Conservation (phyloP, 2,888 invertebrate genomes). For the Lasioglossum calceatum region DNA sequence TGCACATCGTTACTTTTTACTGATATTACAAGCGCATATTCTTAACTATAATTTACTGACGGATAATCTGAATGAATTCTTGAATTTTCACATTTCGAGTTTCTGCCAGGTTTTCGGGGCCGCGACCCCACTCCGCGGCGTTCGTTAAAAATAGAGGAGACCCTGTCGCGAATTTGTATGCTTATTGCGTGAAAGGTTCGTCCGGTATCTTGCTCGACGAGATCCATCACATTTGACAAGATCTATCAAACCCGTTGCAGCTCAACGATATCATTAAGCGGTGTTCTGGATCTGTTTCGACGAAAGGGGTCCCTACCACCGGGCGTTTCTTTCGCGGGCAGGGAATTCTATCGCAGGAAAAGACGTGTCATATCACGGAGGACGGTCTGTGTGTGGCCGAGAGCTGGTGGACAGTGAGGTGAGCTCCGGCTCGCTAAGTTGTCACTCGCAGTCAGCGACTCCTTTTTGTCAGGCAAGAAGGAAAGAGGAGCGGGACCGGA, state of each 20-base stretch:
- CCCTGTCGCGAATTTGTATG: slow-evolving; percentile 26
- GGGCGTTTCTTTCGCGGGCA: slow-evolving; percentile 66
- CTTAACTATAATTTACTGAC: no score
- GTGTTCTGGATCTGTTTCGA: slow-evolving; percentile 48
- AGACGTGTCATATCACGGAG: slow-evolving; percentile 73
- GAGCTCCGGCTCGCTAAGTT: slow-evolving; percentile 83
- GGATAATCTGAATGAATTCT: no score
- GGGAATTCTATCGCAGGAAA: slow-evolving; percentile 67
- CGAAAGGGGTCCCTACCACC: slow-evolving; percentile 50
- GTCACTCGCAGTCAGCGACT: slow-evolving; percentile 82
- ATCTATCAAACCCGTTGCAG: slow-evolving; percentile 59
- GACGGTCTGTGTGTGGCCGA: slow-evolving; percentile 75
- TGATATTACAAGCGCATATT: no score
- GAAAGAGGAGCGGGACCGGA: slow-evolving; percentile 50
- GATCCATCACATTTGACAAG: slow-evolving; percentile 60
- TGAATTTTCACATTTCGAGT: no score
- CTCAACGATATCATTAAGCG: slow-evolving; percentile 62
- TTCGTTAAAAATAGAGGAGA: not conserved
- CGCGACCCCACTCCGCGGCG: no score
- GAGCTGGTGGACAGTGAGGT: slow-evolving; percentile 75
- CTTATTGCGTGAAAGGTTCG: slow-evolving; percentile 28
- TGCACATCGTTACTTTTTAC: no score
- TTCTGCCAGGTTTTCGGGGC: no score
- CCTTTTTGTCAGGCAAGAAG: slow-evolving; percentile 76
- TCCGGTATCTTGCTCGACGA: slow-evolving; percentile 37